Evolutionary conservation across 2,888 invertebrate genomes (phyloP).

Genomic region (Sinhomidia bicolor): DNA sequence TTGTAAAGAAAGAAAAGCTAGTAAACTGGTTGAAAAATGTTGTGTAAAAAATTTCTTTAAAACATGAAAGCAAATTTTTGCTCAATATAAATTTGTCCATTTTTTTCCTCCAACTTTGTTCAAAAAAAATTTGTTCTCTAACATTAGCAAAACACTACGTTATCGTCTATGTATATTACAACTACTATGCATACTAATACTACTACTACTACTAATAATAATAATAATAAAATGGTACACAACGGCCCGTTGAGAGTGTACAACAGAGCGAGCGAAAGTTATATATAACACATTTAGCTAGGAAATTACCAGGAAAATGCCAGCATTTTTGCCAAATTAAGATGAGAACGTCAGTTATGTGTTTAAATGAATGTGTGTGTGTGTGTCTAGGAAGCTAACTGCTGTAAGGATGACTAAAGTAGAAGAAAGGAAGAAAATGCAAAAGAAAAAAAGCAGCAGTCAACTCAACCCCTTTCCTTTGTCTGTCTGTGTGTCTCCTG

Average conservation of each 20-base stretch:
- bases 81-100: slow-evolving; percentile 39
- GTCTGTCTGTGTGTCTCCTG: not conserved
- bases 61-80: slow-evolving; percentile 65
- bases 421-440: slow-evolving; percentile 7
- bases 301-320: slow-evolving; percentile 64
- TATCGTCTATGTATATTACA: not conserved
- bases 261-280: not conserved
- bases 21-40: slow-evolving; percentile 4
- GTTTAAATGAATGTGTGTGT: slow-evolving; percentile 25
- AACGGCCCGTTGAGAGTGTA: not conserved
- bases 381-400: not conserved
- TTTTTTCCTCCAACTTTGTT: slow-evolving; percentile 8
- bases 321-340: slow-evolving; percentile 70
- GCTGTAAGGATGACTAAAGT: slow-evolving; percentile 15
- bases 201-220: not conserved
- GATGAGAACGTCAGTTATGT: slow-evolving; percentile 58
- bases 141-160: not conserved
- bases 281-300: slow-evolving; percentile 52
- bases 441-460: slow-evolving; percentile 12
- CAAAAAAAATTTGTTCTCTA: no score
- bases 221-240: not conserved
- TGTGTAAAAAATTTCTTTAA: slow-evolving; percentile 62
- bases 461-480: slow-evolving; percentile 46
- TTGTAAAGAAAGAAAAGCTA: slow-evolving; percentile 9
- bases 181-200: not conserved